A percentile compares a stretch with the other conserved stretches of the same genome.
These are phyloP conservation scores for Sebastes aleutianus DNA, from an alignment of 2,797 vertebrate species.

Conservation along the genomic window DNA sequence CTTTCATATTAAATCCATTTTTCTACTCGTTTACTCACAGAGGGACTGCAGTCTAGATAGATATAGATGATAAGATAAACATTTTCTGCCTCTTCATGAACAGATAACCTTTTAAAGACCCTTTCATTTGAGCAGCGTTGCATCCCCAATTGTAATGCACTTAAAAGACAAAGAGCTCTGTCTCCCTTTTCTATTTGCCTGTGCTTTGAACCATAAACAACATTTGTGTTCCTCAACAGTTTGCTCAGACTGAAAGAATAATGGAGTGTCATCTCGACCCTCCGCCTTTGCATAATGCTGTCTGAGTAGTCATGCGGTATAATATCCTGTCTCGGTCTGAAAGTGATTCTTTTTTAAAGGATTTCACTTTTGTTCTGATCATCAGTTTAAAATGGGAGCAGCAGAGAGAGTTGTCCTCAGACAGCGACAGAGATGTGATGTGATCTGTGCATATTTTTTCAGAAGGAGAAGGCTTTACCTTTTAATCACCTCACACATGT, in stretches of 20 bases:
- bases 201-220: slow-evolving; percentile 65
- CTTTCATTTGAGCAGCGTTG: slow-evolving; percentile 28
- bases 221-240: slow-evolving; percentile 46
- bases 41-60: neutral
- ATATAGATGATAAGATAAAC: neutral
- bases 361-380: slow-evolving; percentile 38
- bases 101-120: slow-evolving; percentile 35
- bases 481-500: slow-evolving; percentile 49
- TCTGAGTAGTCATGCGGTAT: slow-evolving; percentile 47
- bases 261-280: slow-evolving; percentile 44
- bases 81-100: neutral
- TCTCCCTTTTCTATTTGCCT: slow-evolving; percentile 44
- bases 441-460: slow-evolving; percentile 26
- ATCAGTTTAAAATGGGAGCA: slow-evolving; percentile 22
- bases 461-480: slow-evolving; percentile 40
- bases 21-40: neutral
- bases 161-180: slow-evolving; percentile 54
- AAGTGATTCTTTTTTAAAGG: slow-evolving; percentile 43
- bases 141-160: slow-evolving; percentile 47
- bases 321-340: slow-evolving; percentile 56
- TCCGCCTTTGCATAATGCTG: slow-evolving; percentile 52
- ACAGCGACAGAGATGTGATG: slow-evolving; percentile 22
- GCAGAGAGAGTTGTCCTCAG: neutral
- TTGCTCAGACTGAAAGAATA: slow-evolving; percentile 52
- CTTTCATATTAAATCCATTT: neutral